Conservation (phyloP, 2,888 invertebrate genomes). For the Philereme transversata region DNA sequence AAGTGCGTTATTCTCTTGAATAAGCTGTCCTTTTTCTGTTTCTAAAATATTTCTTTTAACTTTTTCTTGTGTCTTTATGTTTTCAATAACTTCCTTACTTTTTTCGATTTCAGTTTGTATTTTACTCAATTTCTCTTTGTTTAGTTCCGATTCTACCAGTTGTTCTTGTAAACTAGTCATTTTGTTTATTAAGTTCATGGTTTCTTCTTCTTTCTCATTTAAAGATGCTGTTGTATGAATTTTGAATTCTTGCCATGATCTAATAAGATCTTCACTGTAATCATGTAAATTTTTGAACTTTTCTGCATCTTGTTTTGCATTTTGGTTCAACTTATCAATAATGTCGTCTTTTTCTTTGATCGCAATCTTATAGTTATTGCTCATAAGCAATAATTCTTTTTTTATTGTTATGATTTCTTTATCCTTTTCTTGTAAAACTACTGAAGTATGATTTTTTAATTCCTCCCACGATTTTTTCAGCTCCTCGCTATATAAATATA, state of each 20-base stretch:
- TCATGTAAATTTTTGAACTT: constrained; percentile 24
- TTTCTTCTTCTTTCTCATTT: constrained; percentile 23
- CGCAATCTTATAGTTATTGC: constrained; percentile 6
- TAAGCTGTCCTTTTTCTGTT: constrained; percentile 31
- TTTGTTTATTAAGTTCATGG: constrained; percentile 7
- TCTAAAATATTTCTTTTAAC: constrained; percentile 16
- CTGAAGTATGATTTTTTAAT: constrained; percentile 44
- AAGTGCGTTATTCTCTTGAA: constrained; percentile 18
- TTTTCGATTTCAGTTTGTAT: constrained; percentile 31
- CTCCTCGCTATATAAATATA: constrained; percentile 49
- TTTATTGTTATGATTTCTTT: constrained; percentile 24
- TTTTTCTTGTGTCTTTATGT: too few species aligned
- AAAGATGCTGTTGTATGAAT: constrained; percentile 2
- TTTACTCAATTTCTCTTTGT: constrained; percentile 23
- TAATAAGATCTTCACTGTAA: constrained; percentile 23
- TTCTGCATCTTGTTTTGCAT: constrained; percentile 11
- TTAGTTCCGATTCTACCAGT: constrained; percentile 19
- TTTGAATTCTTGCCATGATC: constrained; percentile 32
- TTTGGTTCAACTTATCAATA: constrained; percentile 39
- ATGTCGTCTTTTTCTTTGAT: constrained; percentile 11
- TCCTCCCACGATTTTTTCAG: constrained; percentile 50
- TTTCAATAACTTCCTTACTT: constrained; percentile 31
- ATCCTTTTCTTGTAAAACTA: constrained; percentile 45
- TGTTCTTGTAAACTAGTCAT: constrained; percentile 16
- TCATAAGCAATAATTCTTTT: constrained; percentile 8